These are phyloP conservation scores for Macrostomum cliftonense DNA, from an alignment of 2,888 invertebrate genomes.

Conservation along the genomic window DNA sequence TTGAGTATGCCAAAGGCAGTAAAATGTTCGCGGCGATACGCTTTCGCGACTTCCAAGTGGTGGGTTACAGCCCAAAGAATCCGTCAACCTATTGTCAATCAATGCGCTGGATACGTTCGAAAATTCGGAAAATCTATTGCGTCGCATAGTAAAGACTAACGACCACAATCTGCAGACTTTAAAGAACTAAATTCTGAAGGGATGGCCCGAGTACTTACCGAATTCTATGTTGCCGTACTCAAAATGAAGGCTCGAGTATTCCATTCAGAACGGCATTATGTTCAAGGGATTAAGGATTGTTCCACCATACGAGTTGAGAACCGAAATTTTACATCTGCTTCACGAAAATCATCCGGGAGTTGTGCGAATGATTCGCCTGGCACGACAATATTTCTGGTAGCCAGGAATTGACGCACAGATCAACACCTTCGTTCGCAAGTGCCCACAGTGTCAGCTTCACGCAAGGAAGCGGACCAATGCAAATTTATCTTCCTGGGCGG, in stretches of 20 bases:
- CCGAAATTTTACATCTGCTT: too few relatives aligned
- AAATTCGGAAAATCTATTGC: neutral
- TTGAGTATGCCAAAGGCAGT: constrained; percentile 17
- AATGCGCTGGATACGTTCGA: constrained; percentile 1
- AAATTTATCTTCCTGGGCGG: too few relatives aligned
- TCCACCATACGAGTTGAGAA: neutral
- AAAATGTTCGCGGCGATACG: constrained; percentile 20
- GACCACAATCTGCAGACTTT: neutral
- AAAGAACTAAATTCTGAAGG: constrained; percentile 1
- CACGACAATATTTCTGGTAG: too few relatives aligned
- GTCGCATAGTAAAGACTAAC: neutral
- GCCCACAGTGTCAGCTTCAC: too few relatives aligned
- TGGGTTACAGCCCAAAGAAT: too few relatives aligned
- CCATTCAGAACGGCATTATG: constrained; percentile 5
- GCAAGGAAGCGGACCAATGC: too few relatives aligned
- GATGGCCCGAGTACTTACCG: constrained; percentile 2
- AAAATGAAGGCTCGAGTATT: constrained; percentile 2
- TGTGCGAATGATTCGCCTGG: too few relatives aligned
- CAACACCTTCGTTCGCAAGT: too few relatives aligned
- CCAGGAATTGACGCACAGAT: too few relatives aligned
- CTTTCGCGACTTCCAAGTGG: constrained; percentile 20
- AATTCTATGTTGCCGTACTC: neutral
- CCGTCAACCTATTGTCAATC: constrained; percentile 3
- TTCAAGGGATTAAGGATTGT: neutral
- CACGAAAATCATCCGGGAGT: too few relatives aligned